phyloP scores from a whole-genome alignment of 2,797 vertebrate genomes.

The Ceryle rudis region DNA sequence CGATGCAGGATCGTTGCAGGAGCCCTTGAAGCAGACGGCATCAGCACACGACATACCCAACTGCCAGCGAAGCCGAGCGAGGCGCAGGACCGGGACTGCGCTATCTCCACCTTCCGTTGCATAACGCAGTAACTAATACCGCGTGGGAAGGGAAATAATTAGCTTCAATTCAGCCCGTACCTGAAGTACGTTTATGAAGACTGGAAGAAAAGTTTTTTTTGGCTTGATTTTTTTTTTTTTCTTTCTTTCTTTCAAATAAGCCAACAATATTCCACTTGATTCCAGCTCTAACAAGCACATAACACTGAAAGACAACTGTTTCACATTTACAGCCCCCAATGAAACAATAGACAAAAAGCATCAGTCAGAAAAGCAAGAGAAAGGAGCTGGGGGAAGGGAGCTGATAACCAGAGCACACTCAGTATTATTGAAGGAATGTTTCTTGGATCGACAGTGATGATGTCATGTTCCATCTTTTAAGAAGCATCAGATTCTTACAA shows the following conservation, averaged over 20 bases:
- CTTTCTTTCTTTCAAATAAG: conserved; percentile 18
- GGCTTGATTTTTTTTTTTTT: neutral
- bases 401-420: conserved; percentile 71
- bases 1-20: neutral
- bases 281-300: conserved; percentile 38
- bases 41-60: neutral
- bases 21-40: neutral
- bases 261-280: conserved; percentile 64
- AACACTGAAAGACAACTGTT: conserved; percentile 69
- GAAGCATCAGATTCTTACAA: conserved; percentile 78
- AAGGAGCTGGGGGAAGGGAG: conserved; percentile 67
- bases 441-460: conserved; percentile 73
- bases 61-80: neutral
- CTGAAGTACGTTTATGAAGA: conserved; percentile 42
- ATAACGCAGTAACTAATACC: neutral
- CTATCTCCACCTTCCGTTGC: conserved; percentile 24
- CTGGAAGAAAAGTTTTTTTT: neutral
- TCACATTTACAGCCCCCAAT: conserved; percentile 46
- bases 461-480: conserved; percentile 80
- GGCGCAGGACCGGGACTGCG: neutral
- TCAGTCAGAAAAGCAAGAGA: conserved; percentile 61
- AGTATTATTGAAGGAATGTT: conserved; percentile 77
- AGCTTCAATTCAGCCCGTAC: conserved; percentile 15
- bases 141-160: conserved; percentile 49
- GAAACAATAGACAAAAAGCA: conserved; percentile 76